Percentiles rank a stretch among this genome's conserved stretches.
These are phyloP conservation scores for Mastacembelus armatus DNA, from an alignment of 2,797 vertebrate species.

Conservation along the genomic window DNA sequence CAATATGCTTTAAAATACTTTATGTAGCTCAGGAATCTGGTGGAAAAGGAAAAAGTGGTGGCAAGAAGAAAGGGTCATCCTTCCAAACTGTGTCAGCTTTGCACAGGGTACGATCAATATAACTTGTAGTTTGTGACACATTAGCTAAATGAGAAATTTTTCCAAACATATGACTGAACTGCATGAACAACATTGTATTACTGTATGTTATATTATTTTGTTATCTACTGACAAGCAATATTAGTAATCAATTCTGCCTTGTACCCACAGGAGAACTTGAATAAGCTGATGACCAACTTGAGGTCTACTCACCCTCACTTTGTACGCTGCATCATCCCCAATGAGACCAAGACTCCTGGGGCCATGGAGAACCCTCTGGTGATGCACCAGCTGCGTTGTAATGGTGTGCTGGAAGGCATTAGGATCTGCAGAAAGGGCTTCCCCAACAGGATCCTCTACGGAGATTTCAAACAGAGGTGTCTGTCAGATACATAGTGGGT, in stretches of 20 bases:
- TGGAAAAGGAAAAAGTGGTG: conserved; percentile 73
- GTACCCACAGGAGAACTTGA: conserved; percentile 90
- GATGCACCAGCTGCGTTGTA: conserved; percentile 92
- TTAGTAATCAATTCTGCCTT: too few species aligned
- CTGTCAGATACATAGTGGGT: too few species aligned
- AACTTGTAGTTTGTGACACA: too few species aligned
- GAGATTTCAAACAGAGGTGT: conserved; percentile 90
- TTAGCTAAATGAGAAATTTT: too few species aligned
- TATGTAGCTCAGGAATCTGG: conserved; percentile 22
- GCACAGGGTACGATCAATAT: conserved; percentile 87
- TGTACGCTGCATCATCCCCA: conserved; percentile 89
- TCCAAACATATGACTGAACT: too few species aligned
- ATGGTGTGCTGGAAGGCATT: conserved; percentile 90
- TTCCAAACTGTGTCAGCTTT: conserved; percentile 91
- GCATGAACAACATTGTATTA: too few species aligned
- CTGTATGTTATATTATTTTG: too few species aligned
- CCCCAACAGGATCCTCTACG: conserved; percentile 90
- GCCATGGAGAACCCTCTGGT: conserved; percentile 90
- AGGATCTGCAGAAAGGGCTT: conserved; percentile 93
- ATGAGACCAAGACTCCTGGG: conserved; percentile 87
- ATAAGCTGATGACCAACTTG: conserved; percentile 91
- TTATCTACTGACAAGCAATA: too few species aligned
- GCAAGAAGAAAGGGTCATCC: conserved; percentile 90
- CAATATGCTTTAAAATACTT: too few species aligned
- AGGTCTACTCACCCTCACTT: conserved; percentile 89